Evolutionary conservation across 2,797 vertebrate genomes (phyloP).

Genomic region (Spondyliosoma cantharus): DNA sequence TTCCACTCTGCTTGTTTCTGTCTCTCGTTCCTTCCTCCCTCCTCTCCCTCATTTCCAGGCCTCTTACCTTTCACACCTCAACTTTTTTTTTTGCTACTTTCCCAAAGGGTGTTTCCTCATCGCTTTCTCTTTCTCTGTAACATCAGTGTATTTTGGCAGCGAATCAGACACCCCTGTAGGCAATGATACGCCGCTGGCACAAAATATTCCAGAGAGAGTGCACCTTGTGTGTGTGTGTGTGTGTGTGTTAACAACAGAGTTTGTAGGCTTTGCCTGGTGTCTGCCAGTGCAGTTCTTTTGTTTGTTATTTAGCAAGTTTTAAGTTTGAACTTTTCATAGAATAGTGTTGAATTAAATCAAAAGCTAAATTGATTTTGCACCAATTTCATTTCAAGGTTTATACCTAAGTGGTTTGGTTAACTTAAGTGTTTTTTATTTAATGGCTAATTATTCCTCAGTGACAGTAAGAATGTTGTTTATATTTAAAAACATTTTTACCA

Average conservation of each 20-base stretch:
- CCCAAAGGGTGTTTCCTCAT: conserved; percentile 68
- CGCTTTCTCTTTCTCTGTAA: conserved; percentile 61
- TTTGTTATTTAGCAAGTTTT: conserved; percentile 33
- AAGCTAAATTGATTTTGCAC: neutral
- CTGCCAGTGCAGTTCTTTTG: conserved; percentile 18
- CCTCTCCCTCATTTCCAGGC: conserved; percentile 13
- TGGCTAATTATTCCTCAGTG: neutral
- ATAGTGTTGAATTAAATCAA: neutral
- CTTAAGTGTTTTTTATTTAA: neutral
- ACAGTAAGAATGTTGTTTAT: neutral
- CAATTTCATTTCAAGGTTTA: neutral
- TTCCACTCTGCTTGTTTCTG: conserved; percentile 33
- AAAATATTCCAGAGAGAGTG: conserved; percentile 61
- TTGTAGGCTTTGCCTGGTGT: conserved; percentile 29
- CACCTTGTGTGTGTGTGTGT: conserved; percentile 4
- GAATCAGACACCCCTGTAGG: conserved; percentile 76
- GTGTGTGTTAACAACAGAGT: conserved; percentile 29
- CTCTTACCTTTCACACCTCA: conserved; percentile 47
- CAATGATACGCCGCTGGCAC: conserved; percentile 70
- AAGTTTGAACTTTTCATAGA: conserved; percentile 22
- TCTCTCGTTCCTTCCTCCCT: neutral
- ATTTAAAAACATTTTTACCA: neutral
- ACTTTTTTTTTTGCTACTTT: conserved; percentile 42
- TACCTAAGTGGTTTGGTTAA: neutral
- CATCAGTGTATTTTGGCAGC: conserved; percentile 73